A percentile compares a stretch with the other conserved stretches of the same genome.
Conservation (phyloP, 2,888 invertebrate genomes). For the Tromatobia lineatoria region DNA sequence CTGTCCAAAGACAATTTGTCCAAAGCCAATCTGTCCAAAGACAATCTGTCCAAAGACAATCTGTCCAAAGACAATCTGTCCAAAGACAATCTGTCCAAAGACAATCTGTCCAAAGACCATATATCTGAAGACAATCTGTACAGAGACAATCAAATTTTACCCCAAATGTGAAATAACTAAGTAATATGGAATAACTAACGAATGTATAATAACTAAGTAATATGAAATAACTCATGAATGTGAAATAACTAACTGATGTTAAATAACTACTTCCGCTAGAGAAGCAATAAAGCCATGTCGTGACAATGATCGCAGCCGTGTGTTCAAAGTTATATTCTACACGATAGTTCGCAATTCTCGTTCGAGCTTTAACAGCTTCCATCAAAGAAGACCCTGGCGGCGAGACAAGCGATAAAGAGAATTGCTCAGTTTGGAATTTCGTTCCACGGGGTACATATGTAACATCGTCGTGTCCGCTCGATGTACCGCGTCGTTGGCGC, state of each 20-base stretch:
- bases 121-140: too few relatives aligned
- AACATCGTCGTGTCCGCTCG: background rate
- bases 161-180: too few relatives aligned
- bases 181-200: too few relatives aligned
- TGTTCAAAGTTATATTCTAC: background rate
- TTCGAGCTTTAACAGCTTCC: conserved; percentile 78
- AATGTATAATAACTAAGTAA: too few relatives aligned
- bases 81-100: too few relatives aligned
- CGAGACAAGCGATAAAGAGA: conserved; percentile 44
- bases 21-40: too few relatives aligned
- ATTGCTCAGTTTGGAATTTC: conserved; percentile 29
- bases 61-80: too few relatives aligned
- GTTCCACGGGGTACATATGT: conserved; percentile 10
- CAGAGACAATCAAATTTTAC: too few relatives aligned
- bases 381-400: conserved; percentile 76
- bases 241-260: background rate
- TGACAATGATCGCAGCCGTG: background rate
- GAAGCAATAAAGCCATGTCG: conserved; percentile 6
- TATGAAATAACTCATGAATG: too few relatives aligned
- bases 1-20: too few relatives aligned
- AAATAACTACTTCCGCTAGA: conserved; percentile 3
- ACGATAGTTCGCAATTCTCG: conserved; percentile 63
- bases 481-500: conserved; percentile 17
- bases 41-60: too few relatives aligned
- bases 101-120: too few relatives aligned